Base-by-base conservation (phyloP, 2,113 vertebrate genomes). In the Rutilus rutilus region DNA sequence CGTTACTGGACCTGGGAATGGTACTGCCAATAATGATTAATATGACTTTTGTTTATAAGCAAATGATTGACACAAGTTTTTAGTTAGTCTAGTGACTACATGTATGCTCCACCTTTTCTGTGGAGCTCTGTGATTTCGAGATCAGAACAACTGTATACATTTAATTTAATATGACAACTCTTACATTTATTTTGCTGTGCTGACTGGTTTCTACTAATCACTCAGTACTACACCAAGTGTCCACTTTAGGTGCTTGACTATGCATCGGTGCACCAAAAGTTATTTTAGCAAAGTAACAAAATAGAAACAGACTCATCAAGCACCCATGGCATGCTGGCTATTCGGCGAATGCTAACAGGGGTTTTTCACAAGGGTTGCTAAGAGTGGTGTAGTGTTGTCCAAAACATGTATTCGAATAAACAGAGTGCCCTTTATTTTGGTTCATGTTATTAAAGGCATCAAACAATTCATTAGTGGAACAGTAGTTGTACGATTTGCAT, bases 221-320 rank as follows among this genome's bases (percentile, higher is more conserved):
- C 14, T 64, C 39, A 27, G 47, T 60, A 39, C 82, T 88, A 83
- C 77, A 62, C 47, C 79, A 39, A 87, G 82, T 74, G 88, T 81
- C 85, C 90, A 87, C 79, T 86, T 87, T 93, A 90, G 91, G 93
- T 91, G 93, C 85, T 87, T 86, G 90, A 88, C 78, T 59, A 33
- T 89, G 91, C 84, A 52, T 50, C 83, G 91, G 89, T 88, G 85
- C 78, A 89, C 83, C 75, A 42, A 89, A 87, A 88, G 93, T 93
- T 95, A 95, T 95, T 95, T 95, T 88, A 87, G 91, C 90, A 92
- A 93, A 92, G 92, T 86, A 91, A 91, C 92, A 89, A 94, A 95
- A 93, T 89, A 89, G 92, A 92, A 94, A 94, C 91, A 90, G 89
- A 88, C 57, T 83, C 82, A 83, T 64, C 89, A 91, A 90, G 91